Conservation (phyloP, 2,113 vertebrate genomes). For the Ailuropoda melanoleuca region DNA sequence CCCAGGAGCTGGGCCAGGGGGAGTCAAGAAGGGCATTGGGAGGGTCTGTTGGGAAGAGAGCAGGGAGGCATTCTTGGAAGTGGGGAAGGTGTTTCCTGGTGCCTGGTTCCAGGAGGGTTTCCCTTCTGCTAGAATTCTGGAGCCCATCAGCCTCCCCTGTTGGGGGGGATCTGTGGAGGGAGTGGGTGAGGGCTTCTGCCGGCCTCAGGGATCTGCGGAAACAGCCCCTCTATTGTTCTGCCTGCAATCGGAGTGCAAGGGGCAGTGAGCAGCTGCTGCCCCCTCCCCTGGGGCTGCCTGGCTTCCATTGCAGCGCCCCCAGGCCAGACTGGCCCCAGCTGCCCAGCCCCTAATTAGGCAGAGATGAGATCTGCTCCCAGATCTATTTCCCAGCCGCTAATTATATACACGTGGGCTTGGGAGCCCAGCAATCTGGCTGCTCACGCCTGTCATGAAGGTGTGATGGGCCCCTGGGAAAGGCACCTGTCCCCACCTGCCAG, state of each 20-base stretch:
- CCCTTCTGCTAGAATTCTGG: not conserved
- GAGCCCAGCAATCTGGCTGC: slow-evolving; percentile 6
- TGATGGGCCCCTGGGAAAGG: not conserved
- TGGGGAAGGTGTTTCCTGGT: not conserved
- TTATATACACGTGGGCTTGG: slow-evolving; percentile 50
- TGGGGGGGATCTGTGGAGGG: not conserved
- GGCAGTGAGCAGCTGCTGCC: slow-evolving; percentile 59
- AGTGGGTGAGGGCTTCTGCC: not conserved
- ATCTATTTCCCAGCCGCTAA: slow-evolving; percentile 62
- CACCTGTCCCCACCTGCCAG: not conserved
- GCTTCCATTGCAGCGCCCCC: not conserved
- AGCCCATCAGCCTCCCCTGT: not conserved
- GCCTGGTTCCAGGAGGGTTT: not conserved
- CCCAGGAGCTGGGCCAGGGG: not conserved
- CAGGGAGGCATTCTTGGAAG: not conserved
- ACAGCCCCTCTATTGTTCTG: slow-evolving; percentile 61
- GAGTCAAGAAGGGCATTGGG: not conserved
- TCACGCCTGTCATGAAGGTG: not conserved
- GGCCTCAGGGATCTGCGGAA: not conserved
- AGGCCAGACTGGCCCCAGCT: slow-evolving; percentile 68
- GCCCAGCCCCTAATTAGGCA: slow-evolving; percentile 69
- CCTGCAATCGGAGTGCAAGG: not conserved
- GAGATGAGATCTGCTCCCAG: slow-evolving; percentile 50
- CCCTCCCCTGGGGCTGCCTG: not conserved
- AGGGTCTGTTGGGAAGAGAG: not conserved